A percentile compares a stretch with the other conserved stretches of the same genome.
These are phyloP conservation scores for Eueremaeus valkanovi DNA, from an alignment of 2,888 invertebrate genomes.

Conservation along the genomic window DNA sequence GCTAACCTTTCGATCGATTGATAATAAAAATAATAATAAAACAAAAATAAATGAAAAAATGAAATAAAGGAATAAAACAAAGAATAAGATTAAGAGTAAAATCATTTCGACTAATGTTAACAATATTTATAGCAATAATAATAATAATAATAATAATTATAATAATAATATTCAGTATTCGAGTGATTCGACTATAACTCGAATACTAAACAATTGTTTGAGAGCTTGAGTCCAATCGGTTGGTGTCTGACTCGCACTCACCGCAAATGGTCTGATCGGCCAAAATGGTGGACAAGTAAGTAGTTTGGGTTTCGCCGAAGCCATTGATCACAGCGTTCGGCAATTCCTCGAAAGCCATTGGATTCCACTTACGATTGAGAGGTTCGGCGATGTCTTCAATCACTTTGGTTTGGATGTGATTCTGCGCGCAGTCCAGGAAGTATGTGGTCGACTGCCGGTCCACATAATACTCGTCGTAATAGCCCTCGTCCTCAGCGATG, in stretches of 20 bases:
- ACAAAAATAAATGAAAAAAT: background rate
- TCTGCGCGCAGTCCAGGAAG: conserved; percentile 22
- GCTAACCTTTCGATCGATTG: conserved; percentile 12
- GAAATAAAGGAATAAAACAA: background rate
- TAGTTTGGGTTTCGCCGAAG: background rate
- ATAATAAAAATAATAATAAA: background rate
- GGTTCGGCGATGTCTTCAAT: conserved; percentile 27
- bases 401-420: background rate
- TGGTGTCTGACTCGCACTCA: conserved; percentile 14
- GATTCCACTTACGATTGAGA: conserved; percentile 35
- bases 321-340: conserved; percentile 33
- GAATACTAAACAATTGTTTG: background rate
- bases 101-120: background rate
- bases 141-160: background rate
- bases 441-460: no score
- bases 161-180: background rate
- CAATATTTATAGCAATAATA: background rate
- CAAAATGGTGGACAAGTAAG: conserved; percentile 27
- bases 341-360: conserved; percentile 27
- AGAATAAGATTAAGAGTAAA: background rate
- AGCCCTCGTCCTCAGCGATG: conserved; percentile 45
- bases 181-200: conserved; percentile 5
- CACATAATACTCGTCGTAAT: conserved; percentile 24
- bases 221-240: background rate
- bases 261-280: conserved; percentile 17